Conservation (phyloP, 2,797 vertebrate species). For the Esox lucius region DNA sequence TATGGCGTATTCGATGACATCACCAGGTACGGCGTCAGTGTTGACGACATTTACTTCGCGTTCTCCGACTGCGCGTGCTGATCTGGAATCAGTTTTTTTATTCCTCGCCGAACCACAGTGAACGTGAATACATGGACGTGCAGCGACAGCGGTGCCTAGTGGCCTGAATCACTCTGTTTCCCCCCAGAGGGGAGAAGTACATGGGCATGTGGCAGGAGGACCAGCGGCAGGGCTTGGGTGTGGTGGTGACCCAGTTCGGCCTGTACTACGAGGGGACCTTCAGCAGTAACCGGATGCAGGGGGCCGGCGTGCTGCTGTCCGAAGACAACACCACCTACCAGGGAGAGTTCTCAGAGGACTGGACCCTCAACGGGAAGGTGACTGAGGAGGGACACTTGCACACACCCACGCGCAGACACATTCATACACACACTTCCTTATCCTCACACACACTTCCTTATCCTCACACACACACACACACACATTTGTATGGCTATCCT, state of each 20-base stretch:
- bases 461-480: too few species aligned
- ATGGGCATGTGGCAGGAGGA: slow-evolving; percentile 99
- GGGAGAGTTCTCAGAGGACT: slow-evolving; percentile 96
- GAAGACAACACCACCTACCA: slow-evolving; percentile 96
- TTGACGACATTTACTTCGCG: too few species aligned
- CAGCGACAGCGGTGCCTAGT: too few species aligned
- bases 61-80: too few species aligned
- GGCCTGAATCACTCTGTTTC: too few species aligned
- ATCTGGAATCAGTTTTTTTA: too few species aligned
- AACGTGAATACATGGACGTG: too few species aligned
- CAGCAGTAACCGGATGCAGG: slow-evolving; percentile 95
- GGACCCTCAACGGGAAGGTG: slow-evolving; percentile 96
- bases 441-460: background rate
- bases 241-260: slow-evolving; percentile 97
- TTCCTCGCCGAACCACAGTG: too few species aligned
- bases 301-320: slow-evolving; percentile 88
- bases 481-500: too few species aligned
- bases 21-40: slow-evolving; percentile 80
- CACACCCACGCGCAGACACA: slow-evolving; percentile 4
- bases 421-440: background rate
- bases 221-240: slow-evolving; percentile 86
- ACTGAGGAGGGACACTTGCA: slow-evolving; percentile 14
- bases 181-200: slow-evolving; percentile 91
- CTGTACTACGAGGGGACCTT: slow-evolving; percentile 96
- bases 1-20: slow-evolving; percentile 98